Base-by-base conservation (phyloP, 2,888 invertebrate genomes). In the Exephanes ischioxanthus region DNA sequence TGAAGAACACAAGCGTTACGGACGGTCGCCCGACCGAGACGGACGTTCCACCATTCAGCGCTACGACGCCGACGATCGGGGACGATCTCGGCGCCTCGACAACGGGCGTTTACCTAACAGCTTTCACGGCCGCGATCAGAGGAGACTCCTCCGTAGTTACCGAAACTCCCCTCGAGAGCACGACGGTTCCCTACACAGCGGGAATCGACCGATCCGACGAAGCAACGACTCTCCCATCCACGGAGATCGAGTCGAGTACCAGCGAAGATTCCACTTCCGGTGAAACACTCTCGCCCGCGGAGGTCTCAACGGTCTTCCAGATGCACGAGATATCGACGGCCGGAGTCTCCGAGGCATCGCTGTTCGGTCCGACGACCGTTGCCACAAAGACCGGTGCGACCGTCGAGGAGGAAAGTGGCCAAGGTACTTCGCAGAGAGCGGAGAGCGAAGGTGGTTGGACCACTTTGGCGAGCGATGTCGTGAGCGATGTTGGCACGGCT, bases 251-350 rank as follows among this genome's bases (percentile, higher is more conserved):
- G 19, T 51, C 61, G 51, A 14, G 6, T n/a, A 78, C 68, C 9
- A 76, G 80, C 3, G 58, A 22, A 66, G 58, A 16, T 51, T 80
- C 67, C n/a, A 37, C 87, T 16, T 71, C 85, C 11, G 85, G 68
- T 16, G 84, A 76, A 73, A 76, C 84, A 16, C 68, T 87, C 14
- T 72, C 71, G 9, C 22, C 82, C 2, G 66, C 73, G 0, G 83
- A 80, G 3, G 58, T 84, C 19, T 86, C 86, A 33, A 84, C 88
- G 37, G 82, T 88, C 58, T 70, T 84, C 55, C 86, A 83, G 30
- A 76, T 33, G 22, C 30, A 70, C 37, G 83, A 84, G 30, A 79
- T 63, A 14, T n/a, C 77, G 19, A 73, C 76, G 7, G 55, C 80
- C 14, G 67, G 61, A 51, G 22, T 45, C 2, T 51, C 45, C 30